These are phyloP conservation scores for Crenichthys baileyi DNA, from an alignment of 2,797 vertebrate genomes.

Conservation along the genomic window DNA sequence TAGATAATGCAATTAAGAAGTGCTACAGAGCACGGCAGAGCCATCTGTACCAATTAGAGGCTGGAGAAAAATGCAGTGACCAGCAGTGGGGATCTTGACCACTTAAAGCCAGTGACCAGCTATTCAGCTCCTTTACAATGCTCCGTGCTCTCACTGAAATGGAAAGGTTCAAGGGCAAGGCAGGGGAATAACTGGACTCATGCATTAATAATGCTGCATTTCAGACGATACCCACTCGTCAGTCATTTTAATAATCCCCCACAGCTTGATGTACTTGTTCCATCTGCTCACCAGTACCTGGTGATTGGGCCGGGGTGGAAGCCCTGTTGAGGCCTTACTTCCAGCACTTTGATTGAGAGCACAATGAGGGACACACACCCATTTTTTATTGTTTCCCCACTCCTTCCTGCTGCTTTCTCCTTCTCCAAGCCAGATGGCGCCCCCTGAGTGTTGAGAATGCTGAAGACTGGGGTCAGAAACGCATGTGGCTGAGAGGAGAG, in stretches of 20 bases:
- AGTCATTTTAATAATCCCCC: slow-evolving; percentile 89
- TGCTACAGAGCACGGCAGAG: slow-evolving; percentile 71
- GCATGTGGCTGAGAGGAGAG: slow-evolving; percentile 69
- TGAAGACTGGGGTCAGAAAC: slow-evolving; percentile 74
- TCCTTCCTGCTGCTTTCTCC: slow-evolving; percentile 67
- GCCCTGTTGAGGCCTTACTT: slow-evolving; percentile 75
- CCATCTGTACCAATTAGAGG: slow-evolving; percentile 85
- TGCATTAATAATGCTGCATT: slow-evolving; percentile 87
- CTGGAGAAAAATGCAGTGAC: slow-evolving; percentile 87
- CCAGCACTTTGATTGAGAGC: slow-evolving; percentile 82
- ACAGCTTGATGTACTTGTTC: slow-evolving; percentile 89
- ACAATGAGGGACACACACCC: slow-evolving; percentile 78
- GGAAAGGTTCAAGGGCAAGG: slow-evolving; percentile 84
- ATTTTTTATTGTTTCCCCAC: slow-evolving; percentile 73
- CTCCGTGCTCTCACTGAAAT: slow-evolving; percentile 67
- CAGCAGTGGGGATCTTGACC: slow-evolving; percentile 79
- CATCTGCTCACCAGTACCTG: slow-evolving; percentile 85
- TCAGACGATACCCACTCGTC: slow-evolving; percentile 86
- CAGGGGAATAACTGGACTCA: slow-evolving; percentile 82
- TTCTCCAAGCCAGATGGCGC: slow-evolving; percentile 82
- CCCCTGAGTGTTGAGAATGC: slow-evolving; percentile 79
- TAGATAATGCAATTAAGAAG: slow-evolving; percentile 76
- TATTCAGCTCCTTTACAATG: slow-evolving; percentile 68
- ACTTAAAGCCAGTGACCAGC: slow-evolving; percentile 57
- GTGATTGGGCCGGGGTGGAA: slow-evolving; percentile 74